phyloP scores from a whole-genome alignment of 2,797 vertebrate genomes.

The Gallirallus australis region DNA sequence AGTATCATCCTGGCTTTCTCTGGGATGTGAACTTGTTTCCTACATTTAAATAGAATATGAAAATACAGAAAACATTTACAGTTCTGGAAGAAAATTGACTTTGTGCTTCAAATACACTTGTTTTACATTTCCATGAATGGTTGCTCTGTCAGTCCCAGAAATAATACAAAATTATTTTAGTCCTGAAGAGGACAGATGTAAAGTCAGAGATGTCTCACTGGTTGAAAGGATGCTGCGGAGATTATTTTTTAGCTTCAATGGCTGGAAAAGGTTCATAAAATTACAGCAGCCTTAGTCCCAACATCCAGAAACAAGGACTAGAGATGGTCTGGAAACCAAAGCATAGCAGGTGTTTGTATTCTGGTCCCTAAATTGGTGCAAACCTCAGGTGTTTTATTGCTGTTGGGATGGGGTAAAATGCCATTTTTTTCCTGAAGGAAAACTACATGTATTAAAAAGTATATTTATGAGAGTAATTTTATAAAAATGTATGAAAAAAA shows the following conservation, averaged over 20 bases:
- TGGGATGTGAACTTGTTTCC: background rate
- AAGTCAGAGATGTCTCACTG: rapidly evolving
- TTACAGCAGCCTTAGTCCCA: background rate
- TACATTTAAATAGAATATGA: background rate
- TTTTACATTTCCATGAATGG: background rate
- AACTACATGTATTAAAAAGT: background rate
- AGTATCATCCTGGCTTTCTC: background rate
- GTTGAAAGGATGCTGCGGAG: background rate
- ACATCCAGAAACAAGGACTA: background rate
- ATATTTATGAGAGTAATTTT: background rate
- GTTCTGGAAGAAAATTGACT: background rate
- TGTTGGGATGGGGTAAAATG: background rate
- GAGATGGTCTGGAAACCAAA: background rate
- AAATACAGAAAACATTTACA: background rate
- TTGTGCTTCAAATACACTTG: background rate
- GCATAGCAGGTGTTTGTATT: background rate
- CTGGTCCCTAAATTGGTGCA: background rate
- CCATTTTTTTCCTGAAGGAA: background rate
- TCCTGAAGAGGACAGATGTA: background rate
- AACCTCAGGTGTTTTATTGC: background rate
- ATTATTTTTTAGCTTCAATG: background rate
- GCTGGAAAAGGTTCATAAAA: background rate
- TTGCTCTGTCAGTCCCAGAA: background rate
- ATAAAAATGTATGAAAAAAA: background rate
- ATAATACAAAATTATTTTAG: background rate